These are phyloP conservation scores for Charina bottae DNA, from an alignment of 2,113 vertebrate species.

Conservation along the genomic window DNA sequence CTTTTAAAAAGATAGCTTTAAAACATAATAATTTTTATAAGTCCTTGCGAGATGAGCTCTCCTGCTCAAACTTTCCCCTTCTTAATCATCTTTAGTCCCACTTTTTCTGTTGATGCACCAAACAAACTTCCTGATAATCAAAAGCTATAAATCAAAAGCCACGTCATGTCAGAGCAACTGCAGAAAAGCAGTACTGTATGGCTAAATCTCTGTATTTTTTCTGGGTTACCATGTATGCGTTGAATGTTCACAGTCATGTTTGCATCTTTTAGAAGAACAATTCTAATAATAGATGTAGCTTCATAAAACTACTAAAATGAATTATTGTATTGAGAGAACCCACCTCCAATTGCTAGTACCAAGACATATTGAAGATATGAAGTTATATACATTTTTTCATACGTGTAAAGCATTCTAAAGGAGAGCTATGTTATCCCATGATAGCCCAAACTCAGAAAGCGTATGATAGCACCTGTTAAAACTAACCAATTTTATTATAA, in stretches of 20 bases:
- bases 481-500: not conserved
- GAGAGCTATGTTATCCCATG: not conserved
- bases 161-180: not conserved
- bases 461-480: not conserved
- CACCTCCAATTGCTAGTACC: not conserved
- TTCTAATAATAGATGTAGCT: not conserved
- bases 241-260: not conserved
- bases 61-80: not conserved
- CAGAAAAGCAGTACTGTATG: not conserved
- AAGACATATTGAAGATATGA: not conserved
- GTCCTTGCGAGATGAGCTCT: not conserved
- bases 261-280: not conserved
- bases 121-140: not conserved
- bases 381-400: not conserved
- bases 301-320: not conserved
- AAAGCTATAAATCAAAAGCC: not conserved
- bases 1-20: not conserved
- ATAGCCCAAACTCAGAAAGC: not conserved
- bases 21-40: not conserved
- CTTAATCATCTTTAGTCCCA: constrained; percentile 11
- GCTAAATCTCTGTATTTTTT: not conserved
- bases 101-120: constrained; percentile 1
- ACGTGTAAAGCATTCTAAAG: not conserved
- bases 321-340: not conserved
- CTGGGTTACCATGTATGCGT: not conserved